These are phyloP conservation scores for Mastacembelus armatus DNA, from an alignment of 2,797 vertebrate genomes.

Conservation along the genomic window DNA sequence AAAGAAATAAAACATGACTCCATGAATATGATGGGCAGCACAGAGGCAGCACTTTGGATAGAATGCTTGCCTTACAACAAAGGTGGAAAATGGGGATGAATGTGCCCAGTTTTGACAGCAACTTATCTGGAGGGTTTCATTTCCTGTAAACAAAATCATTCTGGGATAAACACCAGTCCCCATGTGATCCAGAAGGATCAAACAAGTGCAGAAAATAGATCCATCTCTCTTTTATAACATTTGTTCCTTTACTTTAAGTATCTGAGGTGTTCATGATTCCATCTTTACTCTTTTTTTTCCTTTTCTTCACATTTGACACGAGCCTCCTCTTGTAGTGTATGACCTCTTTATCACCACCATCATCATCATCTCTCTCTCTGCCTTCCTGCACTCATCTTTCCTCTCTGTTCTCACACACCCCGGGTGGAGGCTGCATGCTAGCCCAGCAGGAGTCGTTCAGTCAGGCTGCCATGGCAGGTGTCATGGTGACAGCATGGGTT, in stretches of 20 bases:
- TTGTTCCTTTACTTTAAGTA: constrained; percentile 27
- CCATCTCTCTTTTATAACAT: constrained; percentile 8
- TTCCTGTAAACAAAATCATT: constrained; percentile 28
- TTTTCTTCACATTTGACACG: constrained; percentile 19
- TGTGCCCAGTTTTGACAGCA: constrained; percentile 12
- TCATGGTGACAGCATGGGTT: constrained; percentile 30
- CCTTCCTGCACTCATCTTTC: neutral
- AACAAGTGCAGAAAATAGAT: constrained; percentile 2
- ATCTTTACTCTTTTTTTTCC: constrained; percentile 6
- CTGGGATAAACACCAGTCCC: neutral
- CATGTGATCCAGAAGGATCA: constrained; percentile 4
- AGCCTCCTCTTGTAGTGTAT: constrained; percentile 3
- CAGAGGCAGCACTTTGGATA: too few relatives aligned
- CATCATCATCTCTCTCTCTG: neutral
- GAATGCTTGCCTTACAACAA: too few relatives aligned
- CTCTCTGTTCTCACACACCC: constrained; percentile 18
- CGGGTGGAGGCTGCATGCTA: constrained; percentile 14
- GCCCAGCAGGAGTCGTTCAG: constrained; percentile 39
- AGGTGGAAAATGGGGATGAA: neutral
- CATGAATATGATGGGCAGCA: constrained; percentile 25
- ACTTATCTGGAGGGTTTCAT: neutral
- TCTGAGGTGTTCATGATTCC: constrained; percentile 7
- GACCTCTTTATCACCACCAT: constrained; percentile 11
- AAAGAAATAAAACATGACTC: constrained; percentile 27
- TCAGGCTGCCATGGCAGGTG: constrained; percentile 55